Percentiles rank a stretch among this genome's conserved stretches.
Conservation (phyloP, 2,113 vertebrate genomes). For the Clinocottus analis region DNA sequence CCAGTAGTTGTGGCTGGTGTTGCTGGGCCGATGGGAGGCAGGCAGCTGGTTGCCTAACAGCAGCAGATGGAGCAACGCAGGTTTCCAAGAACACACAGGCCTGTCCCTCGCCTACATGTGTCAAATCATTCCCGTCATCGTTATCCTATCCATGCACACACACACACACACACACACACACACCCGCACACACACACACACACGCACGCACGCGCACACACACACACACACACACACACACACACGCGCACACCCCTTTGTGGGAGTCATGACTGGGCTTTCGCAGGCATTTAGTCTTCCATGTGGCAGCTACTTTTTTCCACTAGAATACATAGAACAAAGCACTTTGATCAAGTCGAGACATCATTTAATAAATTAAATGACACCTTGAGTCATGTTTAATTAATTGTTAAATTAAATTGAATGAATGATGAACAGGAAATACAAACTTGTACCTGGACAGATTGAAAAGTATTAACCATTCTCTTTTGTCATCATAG, state of each 20-base stretch:
- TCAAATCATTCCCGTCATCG: conserved; percentile 64
- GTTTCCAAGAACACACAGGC: conserved; percentile 74
- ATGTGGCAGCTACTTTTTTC: conserved; percentile 28
- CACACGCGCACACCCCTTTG: conserved; percentile 14
- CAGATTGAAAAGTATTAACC: neutral
- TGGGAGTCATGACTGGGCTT: conserved; percentile 32
- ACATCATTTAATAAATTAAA: conserved; percentile 8
- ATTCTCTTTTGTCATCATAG: neutral
- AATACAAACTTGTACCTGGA: neutral
- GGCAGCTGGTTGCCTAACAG: conserved; percentile 78
- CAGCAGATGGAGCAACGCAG: conserved; percentile 77
- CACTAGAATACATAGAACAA: conserved; percentile 24
- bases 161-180: conserved; percentile 5
- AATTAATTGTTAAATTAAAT: conserved; percentile 6
- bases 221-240: conserved; percentile 2
- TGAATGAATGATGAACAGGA: neutral
- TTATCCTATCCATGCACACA: conserved; percentile 31
- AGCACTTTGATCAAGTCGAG: neutral
- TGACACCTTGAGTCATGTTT: too few relatives aligned
- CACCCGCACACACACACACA: conserved; percentile 16
- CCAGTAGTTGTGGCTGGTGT: conserved; percentile 68
- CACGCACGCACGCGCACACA: conserved; percentile 13
- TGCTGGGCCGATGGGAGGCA: conserved; percentile 68
- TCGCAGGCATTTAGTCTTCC: conserved; percentile 51
- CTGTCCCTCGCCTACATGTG: conserved; percentile 68